Base-by-base conservation (phyloP, 2,797 vertebrate genomes). In the Enteromius fasciolatus region DNA sequence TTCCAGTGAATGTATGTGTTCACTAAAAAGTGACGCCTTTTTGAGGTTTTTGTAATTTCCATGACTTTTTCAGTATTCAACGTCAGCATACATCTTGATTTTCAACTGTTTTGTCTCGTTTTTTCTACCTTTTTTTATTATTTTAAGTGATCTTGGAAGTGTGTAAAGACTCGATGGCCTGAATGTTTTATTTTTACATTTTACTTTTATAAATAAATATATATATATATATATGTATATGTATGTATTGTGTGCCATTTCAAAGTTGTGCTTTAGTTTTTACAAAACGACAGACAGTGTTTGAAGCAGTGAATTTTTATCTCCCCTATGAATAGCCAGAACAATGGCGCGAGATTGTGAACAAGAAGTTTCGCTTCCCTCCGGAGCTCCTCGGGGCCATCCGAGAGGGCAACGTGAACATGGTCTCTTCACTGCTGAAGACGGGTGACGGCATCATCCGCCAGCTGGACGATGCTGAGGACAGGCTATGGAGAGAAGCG, bases 331-430 rank as follows among this genome's bases (percentile, higher is more conserved):
- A 63, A 33, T 44, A 97, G 95, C 93, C 94, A 6, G 94, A 95
- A 39, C 95, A 95, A 94, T 97, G 97, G 96, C 95, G 94, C 0
- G 96, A 97, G 90, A 97, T 97, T 0, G 92, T 96, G 87, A 98
- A 95, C 95, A 97, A 93, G 89, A 97, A 97, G 90, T 92, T 97
- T 84, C 94, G 80, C 67, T 98, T 97, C 82, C 96, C 95, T 0
- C 92, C 95, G 2, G 91, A 89, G 52, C 95, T 97, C 84, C 93
- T 97, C 68, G 36, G 17, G 0, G 96, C 96, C 81, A 97, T 98
- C 85, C 95, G 95, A 68, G 96, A 97, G 31, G 96, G 95, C 2
- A 96, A 91, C 39, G 87, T 91, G 7, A 85, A 87, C 23, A 85
- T 91, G n/a, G 91, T 97, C 18, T 86, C 92, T 61, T 92, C 93